phyloP scores from a whole-genome alignment of 2,888 invertebrate genomes.

The Hypena proboscidalis region DNA sequence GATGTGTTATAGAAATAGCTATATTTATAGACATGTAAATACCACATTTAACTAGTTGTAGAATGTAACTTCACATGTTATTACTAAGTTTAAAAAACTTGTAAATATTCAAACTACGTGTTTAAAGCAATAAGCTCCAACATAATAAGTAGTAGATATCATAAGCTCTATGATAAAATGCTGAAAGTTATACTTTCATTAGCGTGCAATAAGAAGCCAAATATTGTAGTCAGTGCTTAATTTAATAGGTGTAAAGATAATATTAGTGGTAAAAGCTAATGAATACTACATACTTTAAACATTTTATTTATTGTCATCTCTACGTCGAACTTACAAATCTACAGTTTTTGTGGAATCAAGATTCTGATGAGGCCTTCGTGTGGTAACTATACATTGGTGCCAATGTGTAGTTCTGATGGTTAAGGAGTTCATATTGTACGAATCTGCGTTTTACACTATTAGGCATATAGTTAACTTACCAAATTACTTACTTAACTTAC shows the following conservation, averaged over 20 bases:
- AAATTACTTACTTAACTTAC: too few relatives aligned
- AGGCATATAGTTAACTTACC: too few relatives aligned
- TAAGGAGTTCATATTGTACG: too few relatives aligned
- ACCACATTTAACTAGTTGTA: constrained; percentile 18
- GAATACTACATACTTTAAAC: too few relatives aligned
- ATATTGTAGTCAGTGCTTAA: constrained; percentile 14
- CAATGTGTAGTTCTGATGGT: too few relatives aligned
- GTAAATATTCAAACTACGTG: constrained; percentile 64
- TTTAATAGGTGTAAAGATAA: constrained; percentile 6
- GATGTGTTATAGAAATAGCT: constrained; percentile 11
- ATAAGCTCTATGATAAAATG: constrained; percentile 3
- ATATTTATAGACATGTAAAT: constrained; percentile 23
- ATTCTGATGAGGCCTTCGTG: too few relatives aligned
- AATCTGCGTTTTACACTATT: too few relatives aligned
- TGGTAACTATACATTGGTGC: too few relatives aligned
- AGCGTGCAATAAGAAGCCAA: constrained; percentile 41
- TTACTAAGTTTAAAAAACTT: constrained; percentile 34
- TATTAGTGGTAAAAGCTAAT: too few relatives aligned
- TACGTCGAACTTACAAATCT: too few relatives aligned
- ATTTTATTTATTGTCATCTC: too few relatives aligned
- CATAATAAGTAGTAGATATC: constrained; percentile 2
- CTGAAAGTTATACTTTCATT: constrained; percentile 48
- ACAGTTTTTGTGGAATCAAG: too few relatives aligned
- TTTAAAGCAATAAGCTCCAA: constrained; percentile 74
- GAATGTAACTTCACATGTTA: constrained; percentile 18